Conservation (phyloP, 2,888 invertebrate species). For the Synanthedon andrenaeformis region DNA sequence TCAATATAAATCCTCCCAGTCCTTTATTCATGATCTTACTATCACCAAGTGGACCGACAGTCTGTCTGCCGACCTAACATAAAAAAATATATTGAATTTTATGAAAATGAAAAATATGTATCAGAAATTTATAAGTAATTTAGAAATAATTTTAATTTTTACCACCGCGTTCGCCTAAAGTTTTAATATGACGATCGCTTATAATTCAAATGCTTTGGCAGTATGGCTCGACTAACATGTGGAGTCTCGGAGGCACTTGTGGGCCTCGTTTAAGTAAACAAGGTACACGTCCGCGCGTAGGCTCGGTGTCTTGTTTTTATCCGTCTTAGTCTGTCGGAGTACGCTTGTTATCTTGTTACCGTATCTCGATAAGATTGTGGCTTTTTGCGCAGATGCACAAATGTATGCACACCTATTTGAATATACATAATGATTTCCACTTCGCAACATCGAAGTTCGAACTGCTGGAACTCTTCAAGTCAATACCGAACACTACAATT, state of each 20-base stretch:
- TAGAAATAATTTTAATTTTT: not conserved
- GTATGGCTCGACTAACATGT: not conserved
- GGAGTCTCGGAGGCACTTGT: slow-evolving; percentile 22
- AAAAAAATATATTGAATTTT: too few relatives aligned
- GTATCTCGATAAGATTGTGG: slow-evolving; percentile 63
- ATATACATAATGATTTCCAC: slow-evolving; percentile 11
- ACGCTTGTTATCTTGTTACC: slow-evolving; percentile 69
- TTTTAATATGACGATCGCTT: not conserved
- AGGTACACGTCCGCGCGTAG: slow-evolving; percentile 56
- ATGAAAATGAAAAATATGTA: too few relatives aligned
- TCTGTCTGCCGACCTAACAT: too few relatives aligned
- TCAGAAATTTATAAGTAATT: too few relatives aligned
- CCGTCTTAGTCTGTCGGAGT: slow-evolving; percentile 55
- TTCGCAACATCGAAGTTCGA: slow-evolving; percentile 9
- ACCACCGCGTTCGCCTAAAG: not conserved
- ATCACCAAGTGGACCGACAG: too few relatives aligned
- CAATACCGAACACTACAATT: slow-evolving; percentile 10
- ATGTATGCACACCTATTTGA: slow-evolving; percentile 21
- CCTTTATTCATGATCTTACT: too few relatives aligned
- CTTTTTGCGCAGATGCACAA: slow-evolving; percentile 43
- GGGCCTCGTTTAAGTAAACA: slow-evolving; percentile 65
- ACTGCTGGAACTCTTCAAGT: slow-evolving; percentile 11
- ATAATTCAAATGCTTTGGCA: not conserved
- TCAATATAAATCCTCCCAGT: too few relatives aligned
- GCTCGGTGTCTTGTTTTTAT: slow-evolving; percentile 61